Evolutionary conservation across 1,140 invertebrate genomes (phyloP).

Genomic region (Drosophila mauritiana): DNA sequence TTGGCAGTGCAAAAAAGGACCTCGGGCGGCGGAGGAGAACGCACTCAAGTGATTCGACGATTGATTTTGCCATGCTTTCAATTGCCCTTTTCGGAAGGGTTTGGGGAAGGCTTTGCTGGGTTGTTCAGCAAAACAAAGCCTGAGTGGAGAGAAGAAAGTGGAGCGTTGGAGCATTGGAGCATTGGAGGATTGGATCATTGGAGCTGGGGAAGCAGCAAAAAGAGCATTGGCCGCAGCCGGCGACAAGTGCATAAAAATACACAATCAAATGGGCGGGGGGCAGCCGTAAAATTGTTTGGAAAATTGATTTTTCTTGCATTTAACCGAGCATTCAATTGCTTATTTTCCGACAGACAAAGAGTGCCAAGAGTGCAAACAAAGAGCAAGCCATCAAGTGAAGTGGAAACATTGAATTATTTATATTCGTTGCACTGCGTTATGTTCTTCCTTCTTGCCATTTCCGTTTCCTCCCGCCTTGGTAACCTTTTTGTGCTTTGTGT

Average conservation of each 20-base stretch:
- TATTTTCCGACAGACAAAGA: slow-evolving; percentile 61
- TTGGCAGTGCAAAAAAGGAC: slow-evolving; percentile 35
- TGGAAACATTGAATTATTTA: slow-evolving; percentile 84
- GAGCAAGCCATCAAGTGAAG: slow-evolving; percentile 65
- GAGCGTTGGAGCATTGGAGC: slow-evolving; percentile 14
- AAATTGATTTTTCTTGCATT: slow-evolving; percentile 84
- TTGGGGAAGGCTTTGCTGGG: slow-evolving; percentile 1
- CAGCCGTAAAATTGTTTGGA: slow-evolving; percentile 81
- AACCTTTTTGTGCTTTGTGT: slow-evolving; percentile 38
- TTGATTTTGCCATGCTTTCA: slow-evolving; percentile 73
- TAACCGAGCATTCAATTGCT: slow-evolving; percentile 83
- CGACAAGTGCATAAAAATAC: slow-evolving; percentile 80
- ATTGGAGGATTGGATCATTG: slow-evolving; percentile 4
- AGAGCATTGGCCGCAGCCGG: slow-evolving; percentile 78
- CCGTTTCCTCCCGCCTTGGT: slow-evolving; percentile 47
- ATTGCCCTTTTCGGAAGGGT: slow-evolving; percentile 46
- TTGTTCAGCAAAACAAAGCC: slow-evolving; percentile 28
- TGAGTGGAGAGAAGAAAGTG: slow-evolving; percentile 6
- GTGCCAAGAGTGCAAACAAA: slow-evolving; percentile 57
- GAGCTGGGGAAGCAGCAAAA: slow-evolving; percentile 20
- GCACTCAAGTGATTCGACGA: slow-evolving; percentile 80
- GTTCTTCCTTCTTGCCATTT: slow-evolving; percentile 59
- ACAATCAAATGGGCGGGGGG: slow-evolving; percentile 56
- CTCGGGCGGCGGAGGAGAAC: slow-evolving; percentile 39
- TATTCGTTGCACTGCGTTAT: slow-evolving; percentile 81